Base-by-base conservation (phyloP, 2,888 invertebrate species). In the Melipona bicolor region DNA sequence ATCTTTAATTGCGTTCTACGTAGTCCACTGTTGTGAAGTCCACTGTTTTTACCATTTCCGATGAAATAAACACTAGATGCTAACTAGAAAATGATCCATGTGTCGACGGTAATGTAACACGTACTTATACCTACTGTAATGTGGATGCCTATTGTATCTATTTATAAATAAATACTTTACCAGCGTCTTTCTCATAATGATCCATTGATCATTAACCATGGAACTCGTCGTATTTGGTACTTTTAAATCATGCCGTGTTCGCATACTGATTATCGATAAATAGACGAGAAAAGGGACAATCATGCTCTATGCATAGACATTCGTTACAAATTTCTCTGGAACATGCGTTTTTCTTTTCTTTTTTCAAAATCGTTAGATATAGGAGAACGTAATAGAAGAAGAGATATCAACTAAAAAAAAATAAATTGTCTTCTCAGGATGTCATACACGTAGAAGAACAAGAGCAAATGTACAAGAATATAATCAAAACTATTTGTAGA, bases 21-120 rank as follows among this genome's bases (percentile, higher is more conserved):
- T 50, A 69, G 19, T 59, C 61, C 19, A 61, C 61, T n/a, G 56
- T 72, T 61, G 82, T 85, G 79, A 90, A 73, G 90, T 90, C 89
- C 89, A 90, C 89, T 90, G 89, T 89, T 90, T 89, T 74, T 56
- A 43, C 17, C 21, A 11, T 49, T 69, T 56, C 54, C 68, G 36
- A 76, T 17, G 56, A 69, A 27, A 36, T 21, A 50, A 61, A 17
- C 54, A 73, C 24, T 36, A 36, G 75, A 81, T 50, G 11, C 67
- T 13, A 49, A 61, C n/a, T 13, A 67, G 9, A 27, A 17, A 62
- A 68, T 21, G 24, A 59, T 6, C n/a, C 24, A 27, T 9, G 32
- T 54, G n/a, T 49, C 19, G 27, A 27, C 21, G n/a, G 36, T 13
- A 27, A 76, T 68, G 49, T 11, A 17, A 9, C 1, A 61, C 27